Evolutionary conservation across 2,888 invertebrate genomes (phyloP), one percentile per base, ranked within the genome.

Genomic region (Acanthococcus lagerstroemiae): DNA sequence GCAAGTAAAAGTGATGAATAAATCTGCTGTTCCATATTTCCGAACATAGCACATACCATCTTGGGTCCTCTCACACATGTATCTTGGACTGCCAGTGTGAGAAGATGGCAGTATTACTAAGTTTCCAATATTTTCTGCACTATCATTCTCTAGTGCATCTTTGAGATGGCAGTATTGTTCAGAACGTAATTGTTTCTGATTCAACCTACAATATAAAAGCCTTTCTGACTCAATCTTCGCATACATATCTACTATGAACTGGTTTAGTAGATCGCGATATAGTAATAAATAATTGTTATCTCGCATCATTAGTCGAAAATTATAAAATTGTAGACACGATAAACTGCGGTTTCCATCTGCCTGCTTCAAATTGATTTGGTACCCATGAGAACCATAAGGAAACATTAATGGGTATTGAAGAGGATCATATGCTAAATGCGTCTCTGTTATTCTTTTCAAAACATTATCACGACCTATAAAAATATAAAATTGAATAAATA

Each of bases 1-100:
- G 58, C 73, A 73, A 4, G 75, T 76, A 30, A 74, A 70, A 4
- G 74, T 74, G 5, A 75, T 71, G 67, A 75, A 76, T 7, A 75
- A 67, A 68, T 75, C 74, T 15, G 75, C 75, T 24, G 70, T 66
- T 0, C 75, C 77, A 71, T 70, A 75, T 44, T 72, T 67, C 24
- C 72, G 27, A 4, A 76, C 75, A 61, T 74, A 75, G 4, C 73
- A 69, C 70, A 74, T 71, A 4, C 73, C 75, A 70, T 76, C 74
- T 70, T 75, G 73, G 12, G 72, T 71, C 37, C 70, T 68, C 69
- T 76, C 73, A 65, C 73, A 73, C 74, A 76, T 74, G 67, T 75
- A 71, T 21, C 76, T 66, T 66, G 75, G 75, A 19, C 74, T 70
- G 7, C 75, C 74, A 4, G 67, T 70, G 48, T 66, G 73, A 5